Base-by-base conservation (phyloP, 1,140 invertebrate genomes). In the Brachionus sp. region DNA sequence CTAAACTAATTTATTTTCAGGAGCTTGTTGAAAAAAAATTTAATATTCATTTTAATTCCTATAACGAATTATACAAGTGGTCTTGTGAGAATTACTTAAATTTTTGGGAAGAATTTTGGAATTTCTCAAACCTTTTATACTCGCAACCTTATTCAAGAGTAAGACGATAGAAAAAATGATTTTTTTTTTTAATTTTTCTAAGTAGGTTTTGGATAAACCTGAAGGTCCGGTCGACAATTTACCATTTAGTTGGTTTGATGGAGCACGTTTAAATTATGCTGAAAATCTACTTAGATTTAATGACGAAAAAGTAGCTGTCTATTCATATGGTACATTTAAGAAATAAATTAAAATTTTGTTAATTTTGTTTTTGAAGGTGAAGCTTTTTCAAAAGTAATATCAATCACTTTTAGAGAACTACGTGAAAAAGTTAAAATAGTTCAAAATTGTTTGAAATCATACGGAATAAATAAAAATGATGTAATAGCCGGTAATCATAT, bases 31-130 rank as follows among this genome's bases (percentile, higher is more conserved):
- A 85, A 75, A 39, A 83, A 29, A 85, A 84, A 39, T 85, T 70
- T 83, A 75, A 84, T 7, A 16, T 16, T 16, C 33, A 84, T 12
- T 85, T 85, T 42, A 64, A 70, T 16, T 70, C 66, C 7, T 91
- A 91, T 73, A 84, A 86, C 82, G 87, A 89, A 12, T 88, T 91
- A 78, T 88, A 90, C 84, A 84, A 87, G 19, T 91, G 90, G 90
- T 90, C 89, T 19, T 86, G 88, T 85, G 87, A 90, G 12, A 88
- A 90, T 83, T 89, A 89, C 84, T 68, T 86, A 23, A 85, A 87
- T 64, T 91, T 91, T 85, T 91, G 90, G 90, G 87, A 88, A 82
- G 87, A 89, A 85, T 84, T 90, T 9, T 88, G 88, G 86, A 64
- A 88, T 10, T 90, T 88, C 84, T 86, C 86, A 46, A 86, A 87